Percentiles rank a stretch among this genome's conserved stretches.
Evolutionary conservation across 1,140 invertebrate genomes (phyloP).

Genomic region (Rhysida immarginata): DNA sequence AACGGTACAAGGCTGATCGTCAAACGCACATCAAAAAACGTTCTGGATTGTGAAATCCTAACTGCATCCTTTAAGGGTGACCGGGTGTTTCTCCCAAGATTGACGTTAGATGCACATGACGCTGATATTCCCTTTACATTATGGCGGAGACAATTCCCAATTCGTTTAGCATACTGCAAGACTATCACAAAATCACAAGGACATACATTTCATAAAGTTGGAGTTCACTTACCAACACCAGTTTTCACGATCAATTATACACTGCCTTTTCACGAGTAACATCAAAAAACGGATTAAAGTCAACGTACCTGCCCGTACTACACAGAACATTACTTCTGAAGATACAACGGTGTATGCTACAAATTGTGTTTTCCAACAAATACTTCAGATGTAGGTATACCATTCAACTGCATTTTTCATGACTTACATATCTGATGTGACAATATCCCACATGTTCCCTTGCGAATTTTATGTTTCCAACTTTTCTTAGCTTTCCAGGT

Average conservation of each 20-base stretch:
- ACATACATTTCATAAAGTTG: slow-evolving; percentile 14
- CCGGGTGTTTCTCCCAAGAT: slow-evolving; percentile 14
- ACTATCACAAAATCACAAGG: slow-evolving; percentile 18
- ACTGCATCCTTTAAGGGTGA: not conserved
- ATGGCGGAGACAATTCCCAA: slow-evolving; percentile 16
- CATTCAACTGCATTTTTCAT: too few relatives aligned
- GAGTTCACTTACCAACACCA: slow-evolving; percentile 10
- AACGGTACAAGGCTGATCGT: slow-evolving; percentile 13
- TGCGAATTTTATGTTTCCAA: too few relatives aligned
- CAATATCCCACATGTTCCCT: too few relatives aligned
- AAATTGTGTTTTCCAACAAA: too few relatives aligned
- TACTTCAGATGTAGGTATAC: too few relatives aligned
- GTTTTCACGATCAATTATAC: slow-evolving; percentile 22
- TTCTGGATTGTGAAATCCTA: slow-evolving; percentile 2
- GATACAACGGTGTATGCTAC: too few relatives aligned
- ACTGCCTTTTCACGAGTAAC: not conserved
- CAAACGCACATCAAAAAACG: not conserved
- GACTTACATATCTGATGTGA: too few relatives aligned
- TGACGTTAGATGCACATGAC: slow-evolving; percentile 10
- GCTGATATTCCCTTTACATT: slow-evolving; percentile 11
- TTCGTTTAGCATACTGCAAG: slow-evolving; percentile 12
- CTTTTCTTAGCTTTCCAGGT: too few relatives aligned
- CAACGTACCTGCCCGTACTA: too few relatives aligned
- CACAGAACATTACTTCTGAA: too few relatives aligned
- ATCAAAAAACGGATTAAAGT: too few relatives aligned